Evolutionary conservation across 2,113 vertebrate genomes (phyloP), one percentile per base, ranked within the genome.

Genomic region (Hemiprocne comata): DNA sequence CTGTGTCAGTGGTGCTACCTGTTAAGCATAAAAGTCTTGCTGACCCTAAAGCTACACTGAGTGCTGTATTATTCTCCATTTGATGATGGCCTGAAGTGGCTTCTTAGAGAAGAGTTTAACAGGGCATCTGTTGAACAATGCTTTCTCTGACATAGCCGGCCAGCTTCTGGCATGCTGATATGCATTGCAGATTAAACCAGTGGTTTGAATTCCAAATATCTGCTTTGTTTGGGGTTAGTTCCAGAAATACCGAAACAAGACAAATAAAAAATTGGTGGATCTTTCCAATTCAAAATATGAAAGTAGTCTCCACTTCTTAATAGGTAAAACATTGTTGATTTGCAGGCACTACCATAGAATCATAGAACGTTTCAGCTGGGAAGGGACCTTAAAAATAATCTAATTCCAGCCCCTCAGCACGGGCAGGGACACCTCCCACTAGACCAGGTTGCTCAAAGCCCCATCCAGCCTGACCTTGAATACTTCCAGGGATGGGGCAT

Each of bases 121-220:
- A 55, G 7, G 17, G 7, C 29, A 17, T 21, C 9, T 23, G 24
- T 1, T 64, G 53, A 84, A 38, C 29, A 89, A 18, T 46, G 15
- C 13, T 73, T 73, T 76, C 21, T 80, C 50, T 83, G 50, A 77
- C 33, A 38, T 13, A 76, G 23, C 28, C 69, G 70, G 36, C 6
- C 15, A 46, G 44, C 25, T 76, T 80, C 73, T 74, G 55, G 55
- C 21, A 18, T 2, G 29, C 17, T 64, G 24, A 85, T 84, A 87
- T 29, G 65, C 44, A 94, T 85, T 91, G 73, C 70, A 82, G 91
- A 95, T 94, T 64, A 79, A 85, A 69, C 21, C 57, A 64, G 20
- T 51, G 18, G 7, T 71, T 89, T 95, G 73, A 82, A 79, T 94
- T 91, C 19, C 34, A 85, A 90, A 74, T 65, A 78, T 19, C 28